phyloP scores from a whole-genome alignment of 1,140 invertebrate genomes.

The Babylonia areolata region DNA sequence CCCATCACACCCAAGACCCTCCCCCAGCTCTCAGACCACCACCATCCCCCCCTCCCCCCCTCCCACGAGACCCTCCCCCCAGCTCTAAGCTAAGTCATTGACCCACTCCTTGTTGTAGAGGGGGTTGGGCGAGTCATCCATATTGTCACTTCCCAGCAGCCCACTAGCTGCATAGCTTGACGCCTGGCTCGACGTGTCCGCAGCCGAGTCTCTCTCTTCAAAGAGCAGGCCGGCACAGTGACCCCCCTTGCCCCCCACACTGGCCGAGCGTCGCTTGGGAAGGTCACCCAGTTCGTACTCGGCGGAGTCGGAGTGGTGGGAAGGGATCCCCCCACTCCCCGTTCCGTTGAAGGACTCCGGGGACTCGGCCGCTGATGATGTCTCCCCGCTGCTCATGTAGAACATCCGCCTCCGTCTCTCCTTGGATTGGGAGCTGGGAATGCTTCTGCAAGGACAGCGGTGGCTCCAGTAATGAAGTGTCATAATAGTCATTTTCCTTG shows the following conservation, averaged over 20 bases:
- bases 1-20: no score
- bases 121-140: constrained; percentile 51
- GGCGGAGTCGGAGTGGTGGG: constrained; percentile 13
- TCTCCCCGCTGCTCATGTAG: constrained; percentile 69
- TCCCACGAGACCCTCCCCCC: no score
- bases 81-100: constrained; percentile 1
- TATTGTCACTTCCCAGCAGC: constrained; percentile 13
- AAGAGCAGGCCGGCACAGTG: background rate
- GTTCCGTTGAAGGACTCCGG: constrained; percentile 47
- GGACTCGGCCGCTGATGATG: constrained; percentile 61
- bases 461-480: no score
- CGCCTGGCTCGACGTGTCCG: constrained; percentile 42
- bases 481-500: no score
- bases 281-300: constrained; percentile 51
- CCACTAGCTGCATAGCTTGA: constrained; percentile 33
- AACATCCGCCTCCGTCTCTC: constrained; percentile 52
- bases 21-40: no score
- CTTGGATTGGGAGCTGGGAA: constrained; percentile 17
- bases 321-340: background rate
- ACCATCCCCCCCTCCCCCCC: no score
- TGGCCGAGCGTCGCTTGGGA: constrained; percentile 24
- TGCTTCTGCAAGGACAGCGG: no score
- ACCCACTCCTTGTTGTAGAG: constrained; percentile 35
- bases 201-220: constrained; percentile 35
- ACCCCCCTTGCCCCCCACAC: constrained; percentile 28